phyloP scores from a whole-genome alignment of 2,888 invertebrate species.

The Drosophila mimetica region DNA sequence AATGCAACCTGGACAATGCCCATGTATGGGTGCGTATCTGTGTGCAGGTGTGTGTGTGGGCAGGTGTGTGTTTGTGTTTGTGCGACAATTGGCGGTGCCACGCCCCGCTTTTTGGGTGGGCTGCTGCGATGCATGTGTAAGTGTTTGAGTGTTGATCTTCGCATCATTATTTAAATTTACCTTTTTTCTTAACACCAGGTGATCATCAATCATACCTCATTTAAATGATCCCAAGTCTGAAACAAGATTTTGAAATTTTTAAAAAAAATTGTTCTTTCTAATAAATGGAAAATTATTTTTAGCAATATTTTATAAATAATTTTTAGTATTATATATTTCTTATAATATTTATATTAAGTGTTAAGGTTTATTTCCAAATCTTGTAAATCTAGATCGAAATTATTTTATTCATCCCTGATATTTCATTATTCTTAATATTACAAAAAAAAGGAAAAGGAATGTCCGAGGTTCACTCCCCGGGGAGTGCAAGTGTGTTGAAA shows the following conservation, averaged over 20 bases:
- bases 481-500: too few relatives aligned
- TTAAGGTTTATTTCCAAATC: too few relatives aligned
- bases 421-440: too few relatives aligned
- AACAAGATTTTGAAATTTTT: too few relatives aligned
- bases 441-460: too few relatives aligned
- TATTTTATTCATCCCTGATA: too few relatives aligned
- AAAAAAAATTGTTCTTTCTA: background rate
- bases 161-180: slow-evolving; percentile 13
- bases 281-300: background rate
- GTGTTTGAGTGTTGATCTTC: slow-evolving; percentile 13
- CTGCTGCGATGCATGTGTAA: slow-evolving; percentile 34
- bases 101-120: slow-evolving; percentile 71
- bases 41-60: slow-evolving; percentile 8
- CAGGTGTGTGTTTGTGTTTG: slow-evolving; percentile 15
- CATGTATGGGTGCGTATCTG: slow-evolving; percentile 24
- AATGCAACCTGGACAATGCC: slow-evolving; percentile 51
- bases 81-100: slow-evolving; percentile 66
- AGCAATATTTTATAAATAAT: too few relatives aligned
- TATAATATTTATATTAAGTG: too few relatives aligned
- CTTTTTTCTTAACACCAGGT: slow-evolving; percentile 12
- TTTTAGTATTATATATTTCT: background rate
- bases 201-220: slow-evolving; percentile 7
- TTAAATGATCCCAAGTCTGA: background rate
- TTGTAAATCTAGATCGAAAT: too few relatives aligned
- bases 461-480: too few relatives aligned